These are phyloP conservation scores for Carassius carassius DNA, from an alignment of 2,113 vertebrate species.

Conservation along the genomic window DNA sequence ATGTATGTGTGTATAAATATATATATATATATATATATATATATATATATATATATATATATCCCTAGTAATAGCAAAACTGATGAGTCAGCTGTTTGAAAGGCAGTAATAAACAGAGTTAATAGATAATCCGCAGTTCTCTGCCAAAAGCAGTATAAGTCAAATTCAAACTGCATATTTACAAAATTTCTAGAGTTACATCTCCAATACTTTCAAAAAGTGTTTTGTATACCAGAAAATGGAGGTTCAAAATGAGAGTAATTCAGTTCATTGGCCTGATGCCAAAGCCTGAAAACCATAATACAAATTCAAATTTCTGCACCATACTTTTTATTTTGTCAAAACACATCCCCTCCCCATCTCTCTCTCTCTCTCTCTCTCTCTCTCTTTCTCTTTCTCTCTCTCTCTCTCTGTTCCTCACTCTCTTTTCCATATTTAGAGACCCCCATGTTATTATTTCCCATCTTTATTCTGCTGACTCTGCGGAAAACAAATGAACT, in stretches of 20 bases:
- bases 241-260: background rate
- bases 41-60: slow-evolving; percentile 22
- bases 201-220: background rate
- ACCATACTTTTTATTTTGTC: slow-evolving; percentile 31
- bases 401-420: slow-evolving; percentile 71
- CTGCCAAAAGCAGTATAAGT: slow-evolving; percentile 13
- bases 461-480: slow-evolving; percentile 74
- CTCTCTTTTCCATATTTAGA: slow-evolving; percentile 76
- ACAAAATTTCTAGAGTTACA: background rate
- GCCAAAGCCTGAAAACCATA: background rate
- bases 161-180: background rate
- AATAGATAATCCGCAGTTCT: slow-evolving; percentile 3
- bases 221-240: background rate
- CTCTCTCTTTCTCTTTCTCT: slow-evolving; percentile 58
- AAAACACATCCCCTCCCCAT: slow-evolving; percentile 42
- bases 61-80: slow-evolving; percentile 52
- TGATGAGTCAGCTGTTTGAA: slow-evolving; percentile 23
- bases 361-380: slow-evolving; percentile 60
- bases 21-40: too few species aligned
- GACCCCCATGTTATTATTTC: slow-evolving; percentile 72
- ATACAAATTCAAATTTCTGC: slow-evolving; percentile 21
- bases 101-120: background rate
- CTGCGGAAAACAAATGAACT: slow-evolving; percentile 75
- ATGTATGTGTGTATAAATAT: background rate
- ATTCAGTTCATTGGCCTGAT: slow-evolving; percentile 1